These are phyloP conservation scores for Apamea crenata DNA, from an alignment of 2,888 invertebrate genomes.

Conservation along the genomic window DNA sequence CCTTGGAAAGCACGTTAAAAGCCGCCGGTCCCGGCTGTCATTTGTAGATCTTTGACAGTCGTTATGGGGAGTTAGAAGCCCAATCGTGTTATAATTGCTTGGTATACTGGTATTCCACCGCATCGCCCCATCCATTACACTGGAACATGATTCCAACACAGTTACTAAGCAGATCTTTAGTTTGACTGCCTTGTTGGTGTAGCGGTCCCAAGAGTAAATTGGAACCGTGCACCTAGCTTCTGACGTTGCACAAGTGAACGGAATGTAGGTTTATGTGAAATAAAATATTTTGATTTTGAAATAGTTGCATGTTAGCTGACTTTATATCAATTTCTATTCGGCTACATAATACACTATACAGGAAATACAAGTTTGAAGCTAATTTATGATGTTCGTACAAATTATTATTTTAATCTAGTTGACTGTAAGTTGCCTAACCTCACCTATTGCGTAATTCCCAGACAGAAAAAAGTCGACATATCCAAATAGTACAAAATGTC, in stretches of 20 bases:
- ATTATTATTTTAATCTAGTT: background rate
- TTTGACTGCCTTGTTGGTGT: background rate
- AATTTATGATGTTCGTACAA: background rate
- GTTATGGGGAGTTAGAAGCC: no score
- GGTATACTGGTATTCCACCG: background rate
- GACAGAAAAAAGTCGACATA: conserved; percentile 15
- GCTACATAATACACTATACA: background rate
- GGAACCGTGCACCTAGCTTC: no score
- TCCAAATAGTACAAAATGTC: conserved; percentile 33
- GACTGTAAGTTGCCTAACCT: background rate
- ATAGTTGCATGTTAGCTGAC: background rate
- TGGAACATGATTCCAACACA: background rate
- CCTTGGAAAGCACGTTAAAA: no score
- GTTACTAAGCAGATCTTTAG: background rate
- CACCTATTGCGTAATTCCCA: conserved; percentile 3
- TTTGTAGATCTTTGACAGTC: no score
- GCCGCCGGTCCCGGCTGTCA: no score
- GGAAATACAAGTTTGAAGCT: background rate
- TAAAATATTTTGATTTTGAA: background rate
- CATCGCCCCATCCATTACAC: background rate
- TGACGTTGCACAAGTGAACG: no score
- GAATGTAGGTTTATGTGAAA: no score
- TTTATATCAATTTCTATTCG: background rate
- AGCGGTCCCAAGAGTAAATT: background rate
- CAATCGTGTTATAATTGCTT: background rate